Conservation (phyloP, 92 coral and sea anemone species). For the Parazoanthus darwini region DNA sequence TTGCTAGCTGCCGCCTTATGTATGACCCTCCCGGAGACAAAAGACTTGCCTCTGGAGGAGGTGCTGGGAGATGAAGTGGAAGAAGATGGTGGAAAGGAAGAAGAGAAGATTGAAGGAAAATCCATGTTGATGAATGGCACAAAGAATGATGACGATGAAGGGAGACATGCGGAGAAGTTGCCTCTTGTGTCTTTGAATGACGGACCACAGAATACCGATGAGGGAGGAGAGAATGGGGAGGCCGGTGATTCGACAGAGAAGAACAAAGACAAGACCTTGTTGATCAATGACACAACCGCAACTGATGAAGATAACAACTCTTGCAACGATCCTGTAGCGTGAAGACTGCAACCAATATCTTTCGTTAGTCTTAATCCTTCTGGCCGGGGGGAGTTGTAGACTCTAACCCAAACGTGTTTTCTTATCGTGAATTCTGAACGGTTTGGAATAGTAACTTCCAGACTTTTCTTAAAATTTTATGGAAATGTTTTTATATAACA, state of each 20-base stretch:
- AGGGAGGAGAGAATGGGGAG: neutral
- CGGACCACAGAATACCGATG: neutral
- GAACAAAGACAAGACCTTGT: constrained; percentile 5
- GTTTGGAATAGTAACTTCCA: too few relatives aligned
- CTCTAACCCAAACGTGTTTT: too few relatives aligned
- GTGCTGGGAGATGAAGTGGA: neutral
- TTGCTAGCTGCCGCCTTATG: constrained; percentile 42
- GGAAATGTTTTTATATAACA: too few relatives aligned
- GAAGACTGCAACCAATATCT: too few relatives aligned
- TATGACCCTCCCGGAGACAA: constrained; percentile 48
- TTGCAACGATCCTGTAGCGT: too few relatives aligned
- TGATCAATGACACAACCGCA: neutral
- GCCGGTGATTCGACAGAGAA: neutral
- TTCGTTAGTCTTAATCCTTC: too few relatives aligned
- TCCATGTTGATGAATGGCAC: neutral
- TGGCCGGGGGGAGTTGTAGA: too few relatives aligned
- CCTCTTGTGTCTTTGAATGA: too few relatives aligned
- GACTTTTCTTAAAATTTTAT: too few relatives aligned
- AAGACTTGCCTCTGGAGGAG: constrained; percentile 46
- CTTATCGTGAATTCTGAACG: too few relatives aligned
- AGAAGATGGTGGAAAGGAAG: neutral
- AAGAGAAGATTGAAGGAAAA: constrained; percentile 7
- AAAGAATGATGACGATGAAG: neutral
- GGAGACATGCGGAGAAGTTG: neutral
- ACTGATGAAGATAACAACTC: neutral